A percentile compares a stretch with the other conserved stretches of the same genome.
These are phyloP conservation scores for Dilophus febrilis DNA, from an alignment of 2,888 invertebrate species.

Conservation along the genomic window DNA sequence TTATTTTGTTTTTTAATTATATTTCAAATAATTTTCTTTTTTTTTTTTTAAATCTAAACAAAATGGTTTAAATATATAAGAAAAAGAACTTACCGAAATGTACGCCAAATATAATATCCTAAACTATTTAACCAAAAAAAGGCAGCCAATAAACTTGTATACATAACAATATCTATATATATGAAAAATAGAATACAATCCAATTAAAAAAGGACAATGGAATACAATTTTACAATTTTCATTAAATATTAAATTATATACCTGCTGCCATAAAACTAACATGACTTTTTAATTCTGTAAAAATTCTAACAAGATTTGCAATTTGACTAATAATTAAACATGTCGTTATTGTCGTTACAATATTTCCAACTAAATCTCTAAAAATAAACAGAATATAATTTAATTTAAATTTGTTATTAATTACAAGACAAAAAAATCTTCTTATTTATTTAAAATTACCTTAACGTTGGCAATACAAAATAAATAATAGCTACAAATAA, in stretches of 20 bases:
- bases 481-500: conserved; percentile 60
- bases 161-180: conserved; percentile 52
- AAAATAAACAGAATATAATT: conserved; percentile 3
- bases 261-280: conserved; percentile 66
- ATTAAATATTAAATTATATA: conserved; percentile 22
- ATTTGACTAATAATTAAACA: conserved; percentile 62
- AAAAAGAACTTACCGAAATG: conserved; percentile 53
- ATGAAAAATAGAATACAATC: conserved; percentile 4
- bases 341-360: conserved; percentile 62
- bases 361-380: conserved; percentile 63
- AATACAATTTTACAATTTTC: no score
- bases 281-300: conserved; percentile 65
- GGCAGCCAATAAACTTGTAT: conserved; percentile 57
- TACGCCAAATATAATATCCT: conserved; percentile 78
- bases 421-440: no score
- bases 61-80: no score
- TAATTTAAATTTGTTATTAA: no score
- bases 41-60: no score
- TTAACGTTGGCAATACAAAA: conserved; percentile 63
- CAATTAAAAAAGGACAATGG: neutral
- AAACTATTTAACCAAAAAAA: conserved; percentile 78
- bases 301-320: conserved; percentile 60
- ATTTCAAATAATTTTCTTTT: no score
- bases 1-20: neutral
- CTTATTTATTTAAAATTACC: no score